phyloP scores from a whole-genome alignment of 2,113 vertebrate genomes.

The Steatornis caripensis region DNA sequence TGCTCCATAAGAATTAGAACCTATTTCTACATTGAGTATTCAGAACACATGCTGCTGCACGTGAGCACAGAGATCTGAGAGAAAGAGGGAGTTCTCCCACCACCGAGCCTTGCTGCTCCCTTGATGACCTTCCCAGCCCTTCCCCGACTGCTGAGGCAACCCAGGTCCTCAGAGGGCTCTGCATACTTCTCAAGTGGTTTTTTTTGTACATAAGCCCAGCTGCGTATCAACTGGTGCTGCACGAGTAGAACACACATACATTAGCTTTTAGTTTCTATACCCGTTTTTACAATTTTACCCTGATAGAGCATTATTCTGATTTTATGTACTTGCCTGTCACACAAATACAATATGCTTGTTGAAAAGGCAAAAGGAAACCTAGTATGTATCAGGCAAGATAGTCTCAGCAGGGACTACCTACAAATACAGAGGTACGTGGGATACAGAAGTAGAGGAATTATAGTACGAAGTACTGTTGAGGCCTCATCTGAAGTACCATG shows the following conservation, averaged over 20 bases:
- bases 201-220: not conserved
- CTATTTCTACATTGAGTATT: not conserved
- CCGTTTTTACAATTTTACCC: not conserved
- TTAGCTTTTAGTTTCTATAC: not conserved
- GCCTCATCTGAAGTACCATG: not conserved
- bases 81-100: not conserved
- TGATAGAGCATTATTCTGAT: not conserved
- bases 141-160: not conserved
- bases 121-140: not conserved
- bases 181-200: not conserved
- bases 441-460: not conserved
- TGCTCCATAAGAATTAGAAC: not conserved
- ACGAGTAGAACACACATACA: not conserved
- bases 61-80: not conserved
- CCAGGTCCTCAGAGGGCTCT: not conserved
- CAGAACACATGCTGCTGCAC: not conserved
- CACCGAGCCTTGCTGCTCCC: not conserved
- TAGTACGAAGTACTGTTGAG: not conserved
- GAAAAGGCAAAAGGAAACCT: not conserved
- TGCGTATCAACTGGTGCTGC: not conserved
- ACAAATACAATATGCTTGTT: rapidly evolving
- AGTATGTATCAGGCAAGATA: not conserved
- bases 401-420: not conserved
- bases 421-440: not conserved
- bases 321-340: not conserved